Conservation (phyloP, 2,888 invertebrate genomes). For the Cartodere bifasciata region DNA sequence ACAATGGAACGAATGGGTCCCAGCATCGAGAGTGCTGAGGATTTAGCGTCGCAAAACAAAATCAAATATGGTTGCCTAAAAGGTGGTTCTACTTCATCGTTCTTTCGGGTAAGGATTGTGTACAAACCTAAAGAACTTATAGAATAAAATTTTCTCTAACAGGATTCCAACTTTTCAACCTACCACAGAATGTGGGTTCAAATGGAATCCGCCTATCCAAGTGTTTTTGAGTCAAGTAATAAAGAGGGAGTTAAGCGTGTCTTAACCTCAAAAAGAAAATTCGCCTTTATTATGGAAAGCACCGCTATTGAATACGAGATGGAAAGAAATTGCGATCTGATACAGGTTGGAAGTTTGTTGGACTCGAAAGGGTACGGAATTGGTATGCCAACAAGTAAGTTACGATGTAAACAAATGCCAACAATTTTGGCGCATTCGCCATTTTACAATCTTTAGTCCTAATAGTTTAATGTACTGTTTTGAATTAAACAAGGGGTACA, state of each 20-base stretch:
- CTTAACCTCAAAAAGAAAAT: slow-evolving; percentile 59
- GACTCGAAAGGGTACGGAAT: slow-evolving; percentile 92
- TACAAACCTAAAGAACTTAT: no score
- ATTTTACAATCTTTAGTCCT: neutral
- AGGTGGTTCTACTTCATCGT: slow-evolving; percentile 80
- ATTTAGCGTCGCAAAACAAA: slow-evolving; percentile 84
- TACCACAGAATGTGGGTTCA: slow-evolving; percentile 88
- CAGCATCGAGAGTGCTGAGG: slow-evolving; percentile 83
- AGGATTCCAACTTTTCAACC: slow-evolving; percentile 75
- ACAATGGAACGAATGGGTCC: slow-evolving; percentile 83
- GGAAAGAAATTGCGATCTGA: slow-evolving; percentile 73
- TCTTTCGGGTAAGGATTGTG: slow-evolving; percentile 65
- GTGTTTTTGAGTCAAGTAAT: slow-evolving; percentile 72
- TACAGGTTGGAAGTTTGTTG: slow-evolving; percentile 62
- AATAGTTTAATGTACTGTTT: neutral
- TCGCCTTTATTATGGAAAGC: slow-evolving; percentile 95
- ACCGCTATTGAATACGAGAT: slow-evolving; percentile 86
- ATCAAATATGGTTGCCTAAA: slow-evolving; percentile 90
- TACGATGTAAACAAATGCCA: neutral
- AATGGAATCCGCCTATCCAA: slow-evolving; percentile 75
- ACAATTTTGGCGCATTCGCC: neutral
- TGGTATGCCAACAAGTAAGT: slow-evolving; percentile 78
- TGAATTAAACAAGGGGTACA: neutral
- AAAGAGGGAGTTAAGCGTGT: slow-evolving; percentile 81
- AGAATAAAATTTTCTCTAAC: no score